Base-by-base conservation (phyloP, 2,113 vertebrate species). In the Anarrhichthys ocellatus region DNA sequence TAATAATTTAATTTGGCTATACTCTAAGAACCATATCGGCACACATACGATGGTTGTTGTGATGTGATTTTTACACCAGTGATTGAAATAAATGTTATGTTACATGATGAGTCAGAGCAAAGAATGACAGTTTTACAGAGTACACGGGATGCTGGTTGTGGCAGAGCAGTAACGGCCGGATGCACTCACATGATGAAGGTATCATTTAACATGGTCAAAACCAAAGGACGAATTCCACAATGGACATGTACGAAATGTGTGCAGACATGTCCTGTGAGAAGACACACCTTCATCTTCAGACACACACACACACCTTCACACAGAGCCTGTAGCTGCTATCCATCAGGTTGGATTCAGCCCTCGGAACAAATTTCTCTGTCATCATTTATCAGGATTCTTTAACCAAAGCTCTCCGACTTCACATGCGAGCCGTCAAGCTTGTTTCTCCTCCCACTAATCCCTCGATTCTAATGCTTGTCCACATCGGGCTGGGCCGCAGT, bases 381-480 rank as follows among this genome's bases (percentile, higher is more conserved):
- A 84, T 81, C 73, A 75, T 88, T 83, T 82, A 85, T 90, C 86
- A 72, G 71, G 78, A 67, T 77, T 80, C 56, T 73, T 86, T 17
- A 82, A 32, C 81, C 56, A 5, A 56, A 74, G 56, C 73, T 46
- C 79, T 87, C 50, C 1, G 29, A 66, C 84, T 84, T 88, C 78
- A 84, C 82, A 87, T 88, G 81, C 59, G 56, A 71, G 80, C 85
- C 73, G 29, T 92, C 83, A 50, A 73, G 80, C 80, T 87, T 66
- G 52, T 90, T 81, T 42, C 82, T 78, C 84, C 78, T 73, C 83
- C 85, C 84, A 59, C 89, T 95, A 94, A 95, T 94, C 94, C 92
- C 76, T 82, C 87, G 84, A 89, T 93, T 94, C 86, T 89, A 88
- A 95, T 94, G 90, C 94, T 80, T 75, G 90, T 90, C 91, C 89